Base-by-base conservation (phyloP, 2,797 vertebrate species). In the Xiphorhynchus erythropygius region DNA sequence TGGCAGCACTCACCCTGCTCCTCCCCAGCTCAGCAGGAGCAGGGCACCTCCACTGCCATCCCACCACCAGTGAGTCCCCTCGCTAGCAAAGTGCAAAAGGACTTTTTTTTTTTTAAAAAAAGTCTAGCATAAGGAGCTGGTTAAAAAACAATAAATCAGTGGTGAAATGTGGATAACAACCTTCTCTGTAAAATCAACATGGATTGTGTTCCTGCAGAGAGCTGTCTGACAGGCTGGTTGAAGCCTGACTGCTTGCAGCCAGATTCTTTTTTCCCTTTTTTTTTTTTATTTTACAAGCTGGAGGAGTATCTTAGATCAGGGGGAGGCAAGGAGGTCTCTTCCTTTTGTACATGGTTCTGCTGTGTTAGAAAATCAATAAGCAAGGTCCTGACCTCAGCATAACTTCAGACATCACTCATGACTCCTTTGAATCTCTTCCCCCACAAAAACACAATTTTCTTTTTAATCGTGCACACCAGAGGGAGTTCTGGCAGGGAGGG, bases 81-180 rank as follows among this genome's bases (percentile, higher is more conserved):
- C 0, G 0, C 89, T 93, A 11, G 17, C 95, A 95, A 97, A 97
- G 97, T 97, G 95, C 96, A 97, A 97, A 97, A 97, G 78, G 81
- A 97, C 90, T 59, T 55, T 83, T 92, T 46, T 49, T 35, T 17
- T 5, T 24, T 56, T 56, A 39, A 75, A 37, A 60, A 47, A 37
- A 73, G 65, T 70, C 94, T 80, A 94, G 96, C 98, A 98, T 98
- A 98, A 98, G 98, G 98, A 98, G 97, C 98, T 98, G 98, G 98
- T 98, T 98, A 98, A 98, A 98, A 98, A 97, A 96, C 98, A 98
- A 98, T 98, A 98, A 98, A 98, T 98, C 98, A 98, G 97, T 97
- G 97, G 97, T 98, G 98, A 98, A 98, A 98, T 98, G 97, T 98
- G 98, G 98, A 98, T 98, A 98, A 98, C 98, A 98, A 98, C 98